phyloP scores from a whole-genome alignment of 2,888 invertebrate species.

The Ethmia dodecea region DNA sequence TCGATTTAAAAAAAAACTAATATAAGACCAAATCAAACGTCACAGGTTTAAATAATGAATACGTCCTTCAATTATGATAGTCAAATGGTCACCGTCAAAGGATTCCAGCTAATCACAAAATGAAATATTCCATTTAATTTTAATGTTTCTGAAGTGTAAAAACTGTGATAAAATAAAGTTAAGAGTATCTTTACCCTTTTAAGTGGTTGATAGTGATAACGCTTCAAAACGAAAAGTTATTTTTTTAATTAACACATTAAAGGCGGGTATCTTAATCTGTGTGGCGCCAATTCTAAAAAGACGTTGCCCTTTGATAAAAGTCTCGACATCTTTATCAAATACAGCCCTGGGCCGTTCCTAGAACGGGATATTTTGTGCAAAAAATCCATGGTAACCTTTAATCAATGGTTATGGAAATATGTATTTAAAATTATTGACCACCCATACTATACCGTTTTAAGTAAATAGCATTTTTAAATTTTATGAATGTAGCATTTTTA shows the following conservation, averaged over 20 bases:
- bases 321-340: conserved; percentile 60
- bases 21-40: no score
- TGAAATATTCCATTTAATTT: conserved; percentile 29
- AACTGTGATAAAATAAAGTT: conserved; percentile 53
- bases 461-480: no score
- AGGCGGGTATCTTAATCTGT: conserved; percentile 70
- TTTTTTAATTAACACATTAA: conserved; percentile 76
- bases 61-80: no score
- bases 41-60: no score
- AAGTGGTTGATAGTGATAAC: conserved; percentile 65
- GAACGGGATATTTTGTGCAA: conserved; percentile 56
- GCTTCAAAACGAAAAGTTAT: conserved; percentile 52
- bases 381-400: conserved; percentile 49
- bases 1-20: no score
- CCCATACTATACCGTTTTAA: no score
- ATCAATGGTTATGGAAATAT: conserved; percentile 45
- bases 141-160: conserved; percentile 62
- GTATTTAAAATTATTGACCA: conserved; percentile 42
- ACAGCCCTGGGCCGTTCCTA: conserved; percentile 47
- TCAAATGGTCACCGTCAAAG: no score
- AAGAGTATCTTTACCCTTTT: conserved; percentile 49
- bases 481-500: no score
- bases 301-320: conserved; percentile 63
- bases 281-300: conserved; percentile 71
- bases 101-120: conserved; percentile 10